Conservation (phyloP, 2,113 vertebrate genomes). For the Charadrius vociferus region DNA sequence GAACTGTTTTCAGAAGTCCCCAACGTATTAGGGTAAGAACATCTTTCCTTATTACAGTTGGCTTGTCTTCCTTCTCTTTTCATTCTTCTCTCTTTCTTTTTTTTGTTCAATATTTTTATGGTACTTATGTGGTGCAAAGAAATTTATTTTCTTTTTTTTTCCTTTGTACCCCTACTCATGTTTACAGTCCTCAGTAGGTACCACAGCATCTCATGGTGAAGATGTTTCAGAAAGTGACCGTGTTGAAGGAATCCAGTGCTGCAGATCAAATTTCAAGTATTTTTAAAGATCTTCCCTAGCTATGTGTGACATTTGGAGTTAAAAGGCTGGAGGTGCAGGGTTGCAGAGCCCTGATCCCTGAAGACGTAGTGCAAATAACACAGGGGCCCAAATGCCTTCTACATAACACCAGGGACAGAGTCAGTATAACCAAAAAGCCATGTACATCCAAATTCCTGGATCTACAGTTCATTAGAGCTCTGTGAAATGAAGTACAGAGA, state of each 20-base stretch:
- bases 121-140: neutral
- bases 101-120: neutral
- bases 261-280: neutral
- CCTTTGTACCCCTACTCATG: neutral
- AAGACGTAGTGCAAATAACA: neutral
- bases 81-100: neutral
- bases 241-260: neutral
- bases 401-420: neutral
- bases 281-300: neutral
- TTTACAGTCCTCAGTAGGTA: neutral
- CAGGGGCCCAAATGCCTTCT: neutral
- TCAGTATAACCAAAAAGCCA: neutral
- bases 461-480: neutral
- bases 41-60: neutral
- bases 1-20: neutral
- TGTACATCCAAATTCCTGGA: neutral
- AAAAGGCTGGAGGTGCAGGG: neutral
- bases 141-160: neutral
- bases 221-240: neutral
- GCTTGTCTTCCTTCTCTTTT: neutral
- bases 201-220: neutral
- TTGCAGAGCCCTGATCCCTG: neutral
- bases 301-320: neutral
- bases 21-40: neutral
- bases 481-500: neutral